phyloP scores from a whole-genome alignment of 2,888 invertebrate species.

The Drosophila paramelanica region DNA sequence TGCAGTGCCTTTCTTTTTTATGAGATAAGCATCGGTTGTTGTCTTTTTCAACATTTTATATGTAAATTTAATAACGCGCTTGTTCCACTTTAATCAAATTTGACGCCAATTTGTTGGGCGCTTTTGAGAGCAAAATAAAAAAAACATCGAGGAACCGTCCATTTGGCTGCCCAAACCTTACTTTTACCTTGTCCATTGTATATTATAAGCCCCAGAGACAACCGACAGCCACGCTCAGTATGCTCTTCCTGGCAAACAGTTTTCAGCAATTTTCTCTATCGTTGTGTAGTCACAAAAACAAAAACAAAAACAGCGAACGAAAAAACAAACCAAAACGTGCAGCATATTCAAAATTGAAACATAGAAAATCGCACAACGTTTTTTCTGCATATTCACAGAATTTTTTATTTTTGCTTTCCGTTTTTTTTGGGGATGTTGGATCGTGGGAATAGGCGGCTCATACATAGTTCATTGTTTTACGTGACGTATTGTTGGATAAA shows the following conservation, averaged over 20 bases:
- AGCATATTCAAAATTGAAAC: constrained; percentile 68
- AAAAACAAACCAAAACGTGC: constrained; percentile 24
- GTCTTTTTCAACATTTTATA: constrained; percentile 1
- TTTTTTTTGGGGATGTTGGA: background rate
- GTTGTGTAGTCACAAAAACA: constrained; percentile 25
- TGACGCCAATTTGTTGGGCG: constrained; percentile 53
- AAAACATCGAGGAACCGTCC: constrained; percentile 19
- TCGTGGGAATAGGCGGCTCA: constrained; percentile 22
- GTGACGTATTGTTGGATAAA: constrained; percentile 60
- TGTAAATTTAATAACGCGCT: constrained; percentile 9
- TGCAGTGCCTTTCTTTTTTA: too few species aligned
- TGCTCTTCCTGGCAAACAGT: constrained; percentile 18
- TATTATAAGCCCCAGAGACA: constrained; percentile 32
- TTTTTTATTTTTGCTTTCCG: constrained; percentile 2
- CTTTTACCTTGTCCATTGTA: constrained; percentile 21
- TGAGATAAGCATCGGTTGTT: too few species aligned
- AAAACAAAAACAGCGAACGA: background rate
- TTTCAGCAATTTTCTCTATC: constrained; percentile 40
- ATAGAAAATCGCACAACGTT: constrained; percentile 37
- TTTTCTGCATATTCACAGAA: constrained; percentile 17
- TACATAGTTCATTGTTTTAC: constrained; percentile 51
- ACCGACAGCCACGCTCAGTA: background rate
- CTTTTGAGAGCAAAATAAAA: constrained; percentile 34
- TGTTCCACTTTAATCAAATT: constrained; percentile 56
- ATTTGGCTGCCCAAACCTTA: constrained; percentile 26